Percentiles rank a stretch among this genome's conserved stretches.
Evolutionary conservation across 2,797 vertebrate genomes (phyloP).

Genomic region (Xiphorhynchus erythropygius): DNA sequence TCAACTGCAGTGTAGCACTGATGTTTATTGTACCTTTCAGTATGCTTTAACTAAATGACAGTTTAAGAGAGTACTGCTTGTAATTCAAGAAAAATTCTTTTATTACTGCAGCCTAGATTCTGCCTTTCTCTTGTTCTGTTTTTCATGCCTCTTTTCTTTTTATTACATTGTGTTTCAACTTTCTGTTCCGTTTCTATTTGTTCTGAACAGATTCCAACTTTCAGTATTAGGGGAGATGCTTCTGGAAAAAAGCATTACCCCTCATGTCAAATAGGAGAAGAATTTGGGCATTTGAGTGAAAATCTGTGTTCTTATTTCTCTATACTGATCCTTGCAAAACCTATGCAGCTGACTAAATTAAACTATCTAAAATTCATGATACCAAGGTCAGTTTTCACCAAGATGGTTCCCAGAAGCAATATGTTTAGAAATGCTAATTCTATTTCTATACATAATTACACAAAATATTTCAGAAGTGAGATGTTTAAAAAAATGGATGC

Average conservation of each 20-base stretch:
- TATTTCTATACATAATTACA: slow-evolving; percentile 4
- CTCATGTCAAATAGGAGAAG: background rate
- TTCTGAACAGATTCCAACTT: background rate
- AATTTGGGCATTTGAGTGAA: background rate
- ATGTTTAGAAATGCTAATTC: background rate
- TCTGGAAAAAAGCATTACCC: background rate
- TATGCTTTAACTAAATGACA: background rate
- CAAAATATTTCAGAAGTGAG: slow-evolving; percentile 28
- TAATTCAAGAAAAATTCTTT: background rate
- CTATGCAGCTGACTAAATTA: background rate
- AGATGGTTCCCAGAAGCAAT: background rate
- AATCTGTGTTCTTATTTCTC: background rate
- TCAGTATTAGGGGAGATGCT: background rate
- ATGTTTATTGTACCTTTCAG: background rate
- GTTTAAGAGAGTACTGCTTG: background rate
- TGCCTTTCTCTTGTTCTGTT: background rate
- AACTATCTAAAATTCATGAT: background rate
- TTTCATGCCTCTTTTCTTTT: background rate
- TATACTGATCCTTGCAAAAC: background rate
- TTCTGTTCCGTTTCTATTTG: background rate
- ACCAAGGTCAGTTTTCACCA: background rate
- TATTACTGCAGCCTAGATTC: background rate
- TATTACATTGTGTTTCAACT: background rate
- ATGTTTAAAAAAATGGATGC: slow-evolving; percentile 14
- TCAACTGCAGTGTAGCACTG: background rate